These are phyloP conservation scores for Anoura caudifer DNA, from an alignment of 2,113 vertebrate species.

Conservation along the genomic window DNA sequence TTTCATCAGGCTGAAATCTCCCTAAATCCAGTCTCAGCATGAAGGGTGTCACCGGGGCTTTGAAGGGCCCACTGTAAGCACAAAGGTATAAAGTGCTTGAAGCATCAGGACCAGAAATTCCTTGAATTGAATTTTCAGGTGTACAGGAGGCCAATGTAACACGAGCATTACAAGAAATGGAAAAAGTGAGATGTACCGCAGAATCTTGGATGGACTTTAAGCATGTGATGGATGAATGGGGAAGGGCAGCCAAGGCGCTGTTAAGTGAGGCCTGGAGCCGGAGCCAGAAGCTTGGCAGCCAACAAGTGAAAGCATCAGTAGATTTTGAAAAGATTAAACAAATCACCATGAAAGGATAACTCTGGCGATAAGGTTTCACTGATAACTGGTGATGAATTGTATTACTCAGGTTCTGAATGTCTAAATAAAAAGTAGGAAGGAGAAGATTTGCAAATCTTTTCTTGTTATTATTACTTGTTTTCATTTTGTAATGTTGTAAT, in stretches of 20 bases:
- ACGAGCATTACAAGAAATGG: slow-evolving; percentile 67
- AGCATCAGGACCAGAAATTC: slow-evolving; percentile 38
- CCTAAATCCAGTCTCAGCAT: background rate
- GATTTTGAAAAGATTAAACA: slow-evolving; percentile 54
- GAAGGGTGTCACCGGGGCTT: background rate
- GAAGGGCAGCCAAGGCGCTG: slow-evolving; percentile 54
- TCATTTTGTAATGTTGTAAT: background rate
- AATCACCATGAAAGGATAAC: slow-evolving; percentile 17
- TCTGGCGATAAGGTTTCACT: background rate
- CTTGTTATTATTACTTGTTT: background rate
- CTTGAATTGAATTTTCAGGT: slow-evolving; percentile 69
- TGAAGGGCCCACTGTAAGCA: background rate
- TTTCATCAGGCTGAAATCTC: background rate
- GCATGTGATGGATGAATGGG: slow-evolving; percentile 65
- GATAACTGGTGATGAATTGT: background rate
- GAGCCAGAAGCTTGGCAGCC: slow-evolving; percentile 36
- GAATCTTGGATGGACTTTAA: slow-evolving; percentile 55
- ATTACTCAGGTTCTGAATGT: background rate
- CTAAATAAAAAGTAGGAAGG: background rate
- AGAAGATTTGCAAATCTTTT: background rate
- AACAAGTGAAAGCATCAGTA: slow-evolving; percentile 52
- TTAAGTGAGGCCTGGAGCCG: slow-evolving; percentile 13
- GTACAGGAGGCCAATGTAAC: slow-evolving; percentile 49
- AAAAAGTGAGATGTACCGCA: slow-evolving; percentile 62
- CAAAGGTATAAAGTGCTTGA: background rate